Evolutionary conservation across 2,113 vertebrate genomes (phyloP), one percentile per base, ranked within the genome.

Genomic region (Ahaetulla prasina): DNA sequence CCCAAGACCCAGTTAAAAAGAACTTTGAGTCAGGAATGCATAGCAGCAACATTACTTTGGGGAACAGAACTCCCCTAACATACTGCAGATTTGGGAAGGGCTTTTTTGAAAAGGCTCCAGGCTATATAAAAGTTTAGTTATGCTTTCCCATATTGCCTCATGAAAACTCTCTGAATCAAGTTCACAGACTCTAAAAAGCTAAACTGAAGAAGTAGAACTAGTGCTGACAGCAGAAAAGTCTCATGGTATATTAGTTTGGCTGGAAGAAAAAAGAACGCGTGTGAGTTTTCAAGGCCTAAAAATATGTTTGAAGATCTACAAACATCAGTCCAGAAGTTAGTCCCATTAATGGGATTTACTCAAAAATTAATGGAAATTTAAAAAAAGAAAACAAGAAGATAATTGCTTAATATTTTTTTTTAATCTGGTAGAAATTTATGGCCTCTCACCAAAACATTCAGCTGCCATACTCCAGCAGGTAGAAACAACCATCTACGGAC

Each of bases 21-120:
- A 96, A 97, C 91, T 97, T 95, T 93, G 95, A 97, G 93, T 93
- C 94, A 96, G 89, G 88, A 97, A 94, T 96, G 95, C 97, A 96
- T 95, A 96, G 96, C 95, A 97, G 94, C 95, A 96, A 97, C 49
- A 86, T 96, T 97, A 96, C 97, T 97, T 97, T 93, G 92, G 97
- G 96, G 97, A 98, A 43, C 86, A 92, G 87, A 97, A 97, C 94
- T 97, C 96, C 97, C 97, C 95, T 97, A 98, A 98, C 96, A 97
- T 97, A 96, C 96, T 98, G 96, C 93, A 96, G 96, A 96, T 97
- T 98, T 96, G 96, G 97, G 96, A 97, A 97, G 96, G 95, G 89
- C 74, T 96, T 97, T 97, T 94, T 90, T 74, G 14, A 43, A 43
- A 91, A 96, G 94, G 96, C 97, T 95, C 0, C 88, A 94, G 96